These are phyloP conservation scores for Idaea dimidiata DNA, from an alignment of 2,888 invertebrate species.

Conservation along the genomic window DNA sequence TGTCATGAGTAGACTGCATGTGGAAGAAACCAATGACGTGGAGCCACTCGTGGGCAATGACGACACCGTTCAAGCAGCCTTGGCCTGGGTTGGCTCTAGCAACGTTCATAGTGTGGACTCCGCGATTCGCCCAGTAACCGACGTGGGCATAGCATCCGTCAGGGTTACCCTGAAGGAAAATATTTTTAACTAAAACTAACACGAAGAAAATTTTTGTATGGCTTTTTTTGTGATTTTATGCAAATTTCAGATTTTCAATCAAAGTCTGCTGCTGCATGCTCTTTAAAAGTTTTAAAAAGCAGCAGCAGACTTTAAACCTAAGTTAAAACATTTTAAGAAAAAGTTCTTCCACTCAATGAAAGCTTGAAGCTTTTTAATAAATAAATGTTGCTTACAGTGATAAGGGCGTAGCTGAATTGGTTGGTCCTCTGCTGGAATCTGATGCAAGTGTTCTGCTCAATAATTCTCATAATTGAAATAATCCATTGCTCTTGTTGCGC, in stretches of 20 bases:
- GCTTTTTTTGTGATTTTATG: not conserved
- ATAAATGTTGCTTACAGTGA: conserved; percentile 23
- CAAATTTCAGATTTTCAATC: not conserved
- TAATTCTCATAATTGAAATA: conserved; percentile 14
- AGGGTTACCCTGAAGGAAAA: conserved; percentile 32
- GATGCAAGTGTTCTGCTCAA: conserved; percentile 23
- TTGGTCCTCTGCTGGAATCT: conserved; percentile 24
- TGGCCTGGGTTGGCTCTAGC: conserved; percentile 56
- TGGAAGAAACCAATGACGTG: conserved; percentile 54
- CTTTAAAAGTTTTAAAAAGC: too few species aligned
- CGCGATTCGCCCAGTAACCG: conserved; percentile 43
- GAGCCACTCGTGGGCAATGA: conserved; percentile 85
- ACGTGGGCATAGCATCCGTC: conserved; percentile 52
- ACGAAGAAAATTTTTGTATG: not conserved
- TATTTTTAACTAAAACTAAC: not conserved
- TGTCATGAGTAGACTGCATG: conserved; percentile 53
- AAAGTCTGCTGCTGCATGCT: not conserved
- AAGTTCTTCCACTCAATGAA: not conserved
- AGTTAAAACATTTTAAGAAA: not conserved
- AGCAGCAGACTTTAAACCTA: too few species aligned
- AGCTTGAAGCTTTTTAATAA: not conserved
- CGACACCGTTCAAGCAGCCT: conserved; percentile 76
- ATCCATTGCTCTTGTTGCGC: not conserved
- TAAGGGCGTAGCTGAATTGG: conserved; percentile 25
- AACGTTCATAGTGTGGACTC: conserved; percentile 66